Evolutionary conservation across 2,113 vertebrate genomes (phyloP).

Genomic region (Mobula birostris): DNA sequence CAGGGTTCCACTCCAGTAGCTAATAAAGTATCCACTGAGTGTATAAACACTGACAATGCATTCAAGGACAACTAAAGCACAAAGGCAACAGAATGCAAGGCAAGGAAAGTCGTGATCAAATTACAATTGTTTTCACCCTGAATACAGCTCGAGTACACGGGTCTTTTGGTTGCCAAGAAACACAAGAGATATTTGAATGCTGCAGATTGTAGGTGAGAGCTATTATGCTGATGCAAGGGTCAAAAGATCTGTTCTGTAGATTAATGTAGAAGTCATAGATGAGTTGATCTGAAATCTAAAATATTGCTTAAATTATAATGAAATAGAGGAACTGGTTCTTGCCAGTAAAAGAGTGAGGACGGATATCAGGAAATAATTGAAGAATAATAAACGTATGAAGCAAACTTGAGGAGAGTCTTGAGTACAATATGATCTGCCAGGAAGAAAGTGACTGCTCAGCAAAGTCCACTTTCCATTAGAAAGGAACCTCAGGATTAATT

Average conservation of each 20-base stretch:
- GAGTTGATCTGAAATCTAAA: not conserved
- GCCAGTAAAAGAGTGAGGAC: not conserved
- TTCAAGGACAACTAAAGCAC: not conserved
- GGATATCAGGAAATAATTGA: not conserved
- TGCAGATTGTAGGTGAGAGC: not conserved
- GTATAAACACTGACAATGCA: no score
- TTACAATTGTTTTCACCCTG: not conserved
- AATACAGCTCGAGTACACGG: not conserved
- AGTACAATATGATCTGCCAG: no score
- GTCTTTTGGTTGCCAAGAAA: not conserved
- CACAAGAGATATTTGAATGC: not conserved
- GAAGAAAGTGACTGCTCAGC: no score
- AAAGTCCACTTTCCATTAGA: not conserved
- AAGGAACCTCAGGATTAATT: not conserved
- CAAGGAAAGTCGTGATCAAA: not conserved
- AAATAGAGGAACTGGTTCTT: not conserved
- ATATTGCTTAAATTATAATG: not conserved
- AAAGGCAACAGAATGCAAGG: not conserved
- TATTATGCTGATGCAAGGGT: not conserved
- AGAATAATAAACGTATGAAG: not conserved
- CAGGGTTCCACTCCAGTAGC: no score
- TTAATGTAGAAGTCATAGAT: not conserved
- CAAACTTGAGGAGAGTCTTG: no score
- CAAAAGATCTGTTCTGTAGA: not conserved
- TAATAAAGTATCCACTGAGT: no score